phyloP scores from a whole-genome alignment of 2,797 vertebrate species.

The Poecilia gillii region DNA sequence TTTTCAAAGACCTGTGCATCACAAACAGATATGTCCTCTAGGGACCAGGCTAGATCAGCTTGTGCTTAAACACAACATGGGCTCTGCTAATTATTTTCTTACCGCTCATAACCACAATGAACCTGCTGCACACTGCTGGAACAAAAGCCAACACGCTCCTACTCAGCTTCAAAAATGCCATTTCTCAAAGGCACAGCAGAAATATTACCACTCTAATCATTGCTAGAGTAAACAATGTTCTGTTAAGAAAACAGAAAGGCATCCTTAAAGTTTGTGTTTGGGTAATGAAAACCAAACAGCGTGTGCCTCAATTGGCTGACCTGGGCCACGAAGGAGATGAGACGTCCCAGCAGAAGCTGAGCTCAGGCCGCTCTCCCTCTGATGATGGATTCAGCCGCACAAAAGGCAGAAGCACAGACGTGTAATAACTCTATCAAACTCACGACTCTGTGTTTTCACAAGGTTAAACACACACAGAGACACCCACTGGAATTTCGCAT shows the following conservation, averaged over 20 bases:
- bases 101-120: slow-evolving; percentile 60
- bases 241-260: slow-evolving; percentile 70
- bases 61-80: slow-evolving; percentile 59
- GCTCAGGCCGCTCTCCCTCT: slow-evolving; percentile 60
- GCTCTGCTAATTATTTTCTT: slow-evolving; percentile 60
- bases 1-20: slow-evolving; percentile 45
- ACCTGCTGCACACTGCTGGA: slow-evolving; percentile 47
- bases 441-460: slow-evolving; percentile 83
- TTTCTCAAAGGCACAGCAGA: slow-evolving; percentile 63
- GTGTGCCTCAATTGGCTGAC: slow-evolving; percentile 76
- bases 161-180: slow-evolving; percentile 53
- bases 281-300: slow-evolving; percentile 85
- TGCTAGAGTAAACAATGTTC: slow-evolving; percentile 67
- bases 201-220: slow-evolving; percentile 75
- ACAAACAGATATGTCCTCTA: slow-evolving; percentile 35
- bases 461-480: slow-evolving; percentile 80
- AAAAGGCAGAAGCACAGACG: slow-evolving; percentile 69
- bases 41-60: slow-evolving; percentile 38
- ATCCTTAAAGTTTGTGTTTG: slow-evolving; percentile 80
- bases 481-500: slow-evolving; percentile 79
- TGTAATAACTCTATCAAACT: slow-evolving; percentile 85
- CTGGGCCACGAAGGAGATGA: slow-evolving; percentile 73
- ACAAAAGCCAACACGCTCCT: slow-evolving; percentile 50
- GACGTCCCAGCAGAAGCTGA: slow-evolving; percentile 71
- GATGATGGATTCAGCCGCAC: slow-evolving; percentile 77